phyloP scores from a whole-genome alignment of 2,113 vertebrate species.

The Callionymus lyra region DNA sequence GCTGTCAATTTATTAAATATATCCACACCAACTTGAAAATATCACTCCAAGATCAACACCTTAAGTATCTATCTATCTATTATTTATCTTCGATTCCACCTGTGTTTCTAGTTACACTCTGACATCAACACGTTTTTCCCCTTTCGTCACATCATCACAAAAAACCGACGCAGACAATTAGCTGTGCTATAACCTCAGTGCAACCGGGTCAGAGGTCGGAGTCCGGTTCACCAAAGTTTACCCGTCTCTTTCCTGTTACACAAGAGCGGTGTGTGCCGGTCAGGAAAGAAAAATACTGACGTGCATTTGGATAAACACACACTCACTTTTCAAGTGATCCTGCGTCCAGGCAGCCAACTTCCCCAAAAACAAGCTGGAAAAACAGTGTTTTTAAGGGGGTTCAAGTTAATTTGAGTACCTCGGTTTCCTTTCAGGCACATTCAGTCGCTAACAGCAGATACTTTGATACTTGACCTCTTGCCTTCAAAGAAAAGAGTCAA shows the following conservation, averaged over 20 bases:
- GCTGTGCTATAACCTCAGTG: slow-evolving; percentile 15
- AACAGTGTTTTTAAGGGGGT: slow-evolving; percentile 39
- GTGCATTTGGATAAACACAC: slow-evolving; percentile 16
- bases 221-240: slow-evolving; percentile 46
- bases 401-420: slow-evolving; percentile 29
- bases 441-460: no score
- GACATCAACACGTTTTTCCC: no score
- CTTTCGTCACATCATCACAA: no score
- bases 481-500: slow-evolving; percentile 29
- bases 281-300: slow-evolving; percentile 38
- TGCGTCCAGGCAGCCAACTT: slow-evolving; percentile 28
- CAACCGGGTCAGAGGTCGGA: slow-evolving; percentile 38
- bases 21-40: no score
- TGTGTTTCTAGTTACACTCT: no score
- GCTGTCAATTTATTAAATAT: no score
- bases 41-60: no score
- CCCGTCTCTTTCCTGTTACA: slow-evolving; percentile 47
- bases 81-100: no score
- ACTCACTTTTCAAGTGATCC: slow-evolving; percentile 28
- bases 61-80: no score
- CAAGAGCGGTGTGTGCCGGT: slow-evolving; percentile 20
- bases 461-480: no score
- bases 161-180: slow-evolving; percentile 40
- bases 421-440: slow-evolving; percentile 47
- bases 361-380: slow-evolving; percentile 58